These are phyloP conservation scores for Agrotis clavis DNA, from an alignment of 2,888 invertebrate genomes.

Conservation along the genomic window DNA sequence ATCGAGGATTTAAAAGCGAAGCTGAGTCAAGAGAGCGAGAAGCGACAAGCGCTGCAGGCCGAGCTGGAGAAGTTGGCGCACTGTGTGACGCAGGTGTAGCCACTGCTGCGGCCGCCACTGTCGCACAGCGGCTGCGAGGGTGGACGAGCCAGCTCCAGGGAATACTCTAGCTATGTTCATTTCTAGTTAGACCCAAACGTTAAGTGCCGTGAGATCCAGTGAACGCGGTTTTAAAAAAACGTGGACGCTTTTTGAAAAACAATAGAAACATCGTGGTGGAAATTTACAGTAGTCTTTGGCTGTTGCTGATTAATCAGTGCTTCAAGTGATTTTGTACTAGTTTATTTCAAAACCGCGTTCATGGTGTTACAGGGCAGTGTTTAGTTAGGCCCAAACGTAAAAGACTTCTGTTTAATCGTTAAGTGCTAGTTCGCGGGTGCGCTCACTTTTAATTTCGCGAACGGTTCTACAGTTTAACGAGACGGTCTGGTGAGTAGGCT, in stretches of 20 bases:
- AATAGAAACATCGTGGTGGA: neutral
- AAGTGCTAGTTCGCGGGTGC: slow-evolving; percentile 51
- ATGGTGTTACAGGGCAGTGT: slow-evolving; percentile 36
- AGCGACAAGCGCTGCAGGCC: slow-evolving; percentile 92
- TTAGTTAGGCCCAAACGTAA: slow-evolving; percentile 52
- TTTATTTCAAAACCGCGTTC: slow-evolving; percentile 29
- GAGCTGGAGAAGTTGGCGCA: slow-evolving; percentile 94
- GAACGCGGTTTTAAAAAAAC: slow-evolving; percentile 28
- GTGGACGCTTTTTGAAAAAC: neutral
- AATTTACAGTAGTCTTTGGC: neutral
- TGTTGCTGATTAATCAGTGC: slow-evolving; percentile 4
- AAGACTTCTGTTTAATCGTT: slow-evolving; percentile 41
- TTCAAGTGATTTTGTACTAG: slow-evolving; percentile 8
- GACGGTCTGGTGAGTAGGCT: slow-evolving; percentile 47
- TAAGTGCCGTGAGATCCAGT: slow-evolving; percentile 6
- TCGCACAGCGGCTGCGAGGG: slow-evolving; percentile 43
- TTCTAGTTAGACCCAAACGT: slow-evolving; percentile 61
- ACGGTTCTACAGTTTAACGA: slow-evolving; percentile 20
- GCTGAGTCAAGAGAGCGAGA: slow-evolving; percentile 92
- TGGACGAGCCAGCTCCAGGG: slow-evolving; percentile 58
- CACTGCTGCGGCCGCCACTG: slow-evolving; percentile 57
- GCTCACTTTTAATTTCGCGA: slow-evolving; percentile 26
- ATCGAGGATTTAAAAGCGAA: slow-evolving; percentile 92
- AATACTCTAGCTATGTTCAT: slow-evolving; percentile 74
- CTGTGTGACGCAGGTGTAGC: slow-evolving; percentile 94